Evolutionary conservation across 2,888 invertebrate species (phyloP), one percentile per base, ranked within the genome.

Genomic region (Oegoconia quadripuncta): DNA sequence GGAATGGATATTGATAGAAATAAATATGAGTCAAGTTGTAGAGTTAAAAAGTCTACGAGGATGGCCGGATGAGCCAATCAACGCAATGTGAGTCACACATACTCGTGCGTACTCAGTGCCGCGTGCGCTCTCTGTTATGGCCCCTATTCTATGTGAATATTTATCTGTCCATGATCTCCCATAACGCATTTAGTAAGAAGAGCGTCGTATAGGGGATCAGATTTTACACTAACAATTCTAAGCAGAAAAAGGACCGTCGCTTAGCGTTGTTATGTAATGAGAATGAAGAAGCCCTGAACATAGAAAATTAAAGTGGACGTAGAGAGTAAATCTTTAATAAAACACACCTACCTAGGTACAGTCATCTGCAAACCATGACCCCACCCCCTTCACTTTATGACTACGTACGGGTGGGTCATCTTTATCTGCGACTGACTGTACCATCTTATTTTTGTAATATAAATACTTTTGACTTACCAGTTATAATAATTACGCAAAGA

Each of bases 1-100:
- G n/a, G n/a, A n/a, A n/a, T n/a, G n/a, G n/a, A 13, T 13, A 14
- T 13, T 27, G 3, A 2, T 13, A 36, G 36, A 35, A 34, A 40
- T 35, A 27, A 39, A 34, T 27, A 32, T 16, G 32, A 17, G 28
- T 16, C 30, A 25, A 37, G 41, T 41, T 41, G 66, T 66, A 71
- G 67, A 73, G 73, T 78, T 76, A 64, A 73, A 65, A 74, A 62
- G 74, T 75, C 72, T 75, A 54, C 50, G 61, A 64, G 69, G 69
- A 69, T 71, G 68, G 67, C 79, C 79, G 84, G 86, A 86, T 83
- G 81, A 69, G 60, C 74, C 82, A 84, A 84, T 86, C 80, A 79
- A 64, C 66, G 60, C 60, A 50, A 63, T 59, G 65, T 82, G 82
- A 82, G 71, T 83, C 81, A 84, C 66, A 64, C 73, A 57, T 70